A percentile compares a stretch with the other conserved stretches of the same genome.
Evolutionary conservation across 2,113 vertebrate species (phyloP).

Genomic region (Ictalurus punctatus): DNA sequence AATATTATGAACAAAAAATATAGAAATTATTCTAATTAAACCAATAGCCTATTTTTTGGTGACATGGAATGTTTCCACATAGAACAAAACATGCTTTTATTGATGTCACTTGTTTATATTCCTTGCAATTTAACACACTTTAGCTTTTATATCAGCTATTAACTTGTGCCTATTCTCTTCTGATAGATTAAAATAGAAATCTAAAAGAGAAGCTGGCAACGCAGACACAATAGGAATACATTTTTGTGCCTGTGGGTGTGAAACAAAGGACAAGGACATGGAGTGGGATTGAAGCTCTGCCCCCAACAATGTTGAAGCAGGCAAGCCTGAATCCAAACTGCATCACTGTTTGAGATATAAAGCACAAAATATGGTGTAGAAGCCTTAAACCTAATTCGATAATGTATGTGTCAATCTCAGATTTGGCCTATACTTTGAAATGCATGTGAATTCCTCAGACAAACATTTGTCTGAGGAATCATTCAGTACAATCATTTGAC

Average conservation of each 20-base stretch:
- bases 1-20: neutral
- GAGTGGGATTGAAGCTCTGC: constrained; percentile 46
- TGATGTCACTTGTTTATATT: neutral
- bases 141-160: constrained; percentile 28
- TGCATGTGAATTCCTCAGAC: neutral
- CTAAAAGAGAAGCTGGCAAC: constrained; percentile 39
- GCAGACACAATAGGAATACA: constrained; percentile 51
- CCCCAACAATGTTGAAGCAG: constrained; percentile 34
- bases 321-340: constrained; percentile 16
- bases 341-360: neutral
- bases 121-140: neutral
- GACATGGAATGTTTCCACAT: neutral
- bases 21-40: neutral
- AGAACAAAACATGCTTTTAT: neutral
- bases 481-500: neutral
- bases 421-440: neutral
- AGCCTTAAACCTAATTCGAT: neutral
- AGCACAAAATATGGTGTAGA: neutral
- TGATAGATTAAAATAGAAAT: constrained; percentile 42
- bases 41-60: neutral
- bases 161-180: constrained; percentile 35
- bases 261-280: constrained; percentile 54
- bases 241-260: constrained; percentile 55
- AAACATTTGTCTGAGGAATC: neutral
- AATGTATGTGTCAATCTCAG: neutral